A percentile compares a stretch with the other conserved stretches of the same genome.
Conservation (phyloP, 2,888 invertebrate genomes). For the Drosophila vallismaia region DNA sequence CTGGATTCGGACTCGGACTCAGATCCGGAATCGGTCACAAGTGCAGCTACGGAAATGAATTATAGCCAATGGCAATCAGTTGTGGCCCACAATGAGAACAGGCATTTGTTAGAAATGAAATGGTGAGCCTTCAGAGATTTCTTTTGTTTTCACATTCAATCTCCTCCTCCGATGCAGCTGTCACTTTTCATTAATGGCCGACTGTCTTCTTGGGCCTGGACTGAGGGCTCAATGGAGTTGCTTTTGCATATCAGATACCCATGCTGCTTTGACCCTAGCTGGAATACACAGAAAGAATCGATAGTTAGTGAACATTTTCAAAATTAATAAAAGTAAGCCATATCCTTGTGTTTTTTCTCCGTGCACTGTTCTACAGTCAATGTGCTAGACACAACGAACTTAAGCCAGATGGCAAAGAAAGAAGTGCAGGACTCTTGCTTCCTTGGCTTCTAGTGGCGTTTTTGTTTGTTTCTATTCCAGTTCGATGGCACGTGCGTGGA, state of each 20-base stretch:
- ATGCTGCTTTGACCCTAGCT: conserved; percentile 1
- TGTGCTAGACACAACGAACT: conserved; percentile 25
- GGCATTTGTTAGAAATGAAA: conserved; percentile 34
- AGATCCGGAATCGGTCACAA: conserved; percentile 13
- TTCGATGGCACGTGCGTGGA: conserved; percentile 42
- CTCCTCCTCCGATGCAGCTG: conserved; percentile 39
- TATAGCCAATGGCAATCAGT: conserved; percentile 39
- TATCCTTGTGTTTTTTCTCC: not conserved
- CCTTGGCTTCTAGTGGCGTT: conserved; percentile 25
- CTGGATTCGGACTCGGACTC: not conserved
- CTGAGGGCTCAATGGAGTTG: conserved; percentile 22
- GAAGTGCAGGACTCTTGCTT: conserved; percentile 29
- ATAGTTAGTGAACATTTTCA: too few species aligned
- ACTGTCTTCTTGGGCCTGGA: not conserved
- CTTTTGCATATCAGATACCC: conserved; percentile 21
- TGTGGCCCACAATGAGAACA: conserved; percentile 39
- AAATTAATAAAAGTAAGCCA: too few species aligned
- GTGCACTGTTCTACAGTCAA: conserved; percentile 24
- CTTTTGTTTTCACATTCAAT: conserved; percentile 33
- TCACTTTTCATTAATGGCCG: conserved; percentile 52
- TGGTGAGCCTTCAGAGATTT: conserved; percentile 16
- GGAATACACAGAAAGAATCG: too few species aligned
- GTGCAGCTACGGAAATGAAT: conserved; percentile 48
- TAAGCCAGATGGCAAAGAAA: conserved; percentile 39
- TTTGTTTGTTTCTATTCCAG: conserved; percentile 46